A percentile compares a stretch with the other conserved stretches of the same genome.
Conservation (phyloP, 2,797 vertebrate species). For the Spheniscus humboldti region DNA sequence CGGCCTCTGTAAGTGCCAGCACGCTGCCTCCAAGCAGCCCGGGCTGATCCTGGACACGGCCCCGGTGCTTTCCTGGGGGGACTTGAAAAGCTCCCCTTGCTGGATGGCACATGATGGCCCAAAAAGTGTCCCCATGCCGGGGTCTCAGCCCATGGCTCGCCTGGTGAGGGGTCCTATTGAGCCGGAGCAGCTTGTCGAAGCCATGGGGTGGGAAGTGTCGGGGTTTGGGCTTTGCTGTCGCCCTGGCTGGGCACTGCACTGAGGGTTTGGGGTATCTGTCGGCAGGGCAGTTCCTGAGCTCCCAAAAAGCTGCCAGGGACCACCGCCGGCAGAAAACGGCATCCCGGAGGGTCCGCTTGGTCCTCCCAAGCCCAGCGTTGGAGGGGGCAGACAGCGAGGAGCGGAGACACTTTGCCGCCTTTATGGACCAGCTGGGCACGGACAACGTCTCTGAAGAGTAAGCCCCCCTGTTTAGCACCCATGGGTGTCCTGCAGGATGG, state of each 20-base stretch:
- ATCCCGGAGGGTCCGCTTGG: background rate
- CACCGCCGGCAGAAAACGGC: conserved; percentile 10
- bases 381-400: conserved; percentile 52
- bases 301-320: background rate
- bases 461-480: background rate
- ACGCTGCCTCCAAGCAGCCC: background rate
- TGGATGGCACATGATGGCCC: background rate
- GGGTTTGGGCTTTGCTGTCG: background rate
- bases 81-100: background rate
- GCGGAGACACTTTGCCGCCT: conserved; percentile 56
- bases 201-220: rapidly evolving
- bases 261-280: background rate
- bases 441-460: conserved; percentile 61
- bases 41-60: rapidly evolving
- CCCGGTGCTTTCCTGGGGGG: rapidly evolving
- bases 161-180: rapidly evolving
- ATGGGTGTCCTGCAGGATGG: background rate
- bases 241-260: background rate
- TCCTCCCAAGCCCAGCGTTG: background rate
- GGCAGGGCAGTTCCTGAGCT: conserved; percentile 66
- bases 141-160: background rate
- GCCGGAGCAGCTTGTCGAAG: rapidly evolving
- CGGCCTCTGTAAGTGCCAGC: conserved; percentile 65
- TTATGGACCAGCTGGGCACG: conserved; percentile 69
- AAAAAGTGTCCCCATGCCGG: rapidly evolving